Base-by-base conservation (phyloP, 2,888 invertebrate genomes). In the Lysandra coridon region DNA sequence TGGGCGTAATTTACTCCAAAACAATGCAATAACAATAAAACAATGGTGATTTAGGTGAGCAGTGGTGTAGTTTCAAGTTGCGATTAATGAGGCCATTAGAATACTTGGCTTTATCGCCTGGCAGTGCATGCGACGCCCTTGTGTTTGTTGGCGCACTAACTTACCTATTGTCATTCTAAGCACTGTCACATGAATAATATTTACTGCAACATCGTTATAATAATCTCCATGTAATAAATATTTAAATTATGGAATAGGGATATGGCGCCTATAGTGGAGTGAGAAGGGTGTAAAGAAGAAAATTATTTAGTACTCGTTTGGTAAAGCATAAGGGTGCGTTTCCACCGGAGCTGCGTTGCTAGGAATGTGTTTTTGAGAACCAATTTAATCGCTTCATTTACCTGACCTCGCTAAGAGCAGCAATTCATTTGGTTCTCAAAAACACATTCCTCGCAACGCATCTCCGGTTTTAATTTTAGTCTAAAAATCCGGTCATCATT, bases 171-270 rank as follows among this genome's bases (percentile, higher is more conserved):
- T 79, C 78, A 83, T 83, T 82, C 83, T 75, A 7, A 10, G 82
- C 80, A 78, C 80, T 69, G 79, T 73, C 80, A 76, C 80, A 82
- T 82, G 81, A 82, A 82, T 83, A 82, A 83, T 82, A 81, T 81
- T 79, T 80, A 79, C 79, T 81, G 78, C 81, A 82, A 82, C 84
- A 82, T 82, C 85, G 84, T 85, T 83, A 83, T 83, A 82, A 83
- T 83, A 82, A 83, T 83, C 79, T 81, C 80, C 78, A 73, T 80
- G 80, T 81, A 81, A 81, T 81, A 75, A 74, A 78, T 76, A 79
- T 76, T 77, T 75, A 49, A 69, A 80, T 78, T 69, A 14, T 37
- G 6, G 33, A 69, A 1, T 17, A 5, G 12, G 14, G 10, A 7
- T 62, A 12, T 30, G 12, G 30, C 30, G 69, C 33, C 17, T 69